Evolutionary conservation across 2,888 invertebrate genomes (phyloP).

Genomic region (Linnaemya tessellans): DNA sequence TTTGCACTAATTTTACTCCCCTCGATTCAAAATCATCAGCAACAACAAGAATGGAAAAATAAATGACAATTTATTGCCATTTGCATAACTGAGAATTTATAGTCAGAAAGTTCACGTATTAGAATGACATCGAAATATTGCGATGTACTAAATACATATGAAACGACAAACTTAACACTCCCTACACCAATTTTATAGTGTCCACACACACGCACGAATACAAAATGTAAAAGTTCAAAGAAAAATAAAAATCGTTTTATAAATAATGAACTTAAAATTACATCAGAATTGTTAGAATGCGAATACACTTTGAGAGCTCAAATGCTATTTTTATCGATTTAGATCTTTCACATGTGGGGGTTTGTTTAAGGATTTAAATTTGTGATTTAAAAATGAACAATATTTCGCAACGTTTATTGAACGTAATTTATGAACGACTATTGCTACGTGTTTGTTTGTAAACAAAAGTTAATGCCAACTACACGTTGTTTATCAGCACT

Average conservation of each 20-base stretch:
- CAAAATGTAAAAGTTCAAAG: background rate
- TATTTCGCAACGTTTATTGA: slow-evolving; percentile 3
- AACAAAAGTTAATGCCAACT: slow-evolving; percentile 2
- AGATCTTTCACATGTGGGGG: background rate
- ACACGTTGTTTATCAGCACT: slow-evolving; percentile 22
- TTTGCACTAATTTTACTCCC: too few relatives aligned
- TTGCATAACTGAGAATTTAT: too few relatives aligned
- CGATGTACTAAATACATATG: background rate
- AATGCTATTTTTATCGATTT: slow-evolving; percentile 7
- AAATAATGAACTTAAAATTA: slow-evolving; percentile 33
- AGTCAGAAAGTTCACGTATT: too few relatives aligned
- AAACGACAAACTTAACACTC: background rate
- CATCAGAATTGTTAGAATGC: background rate
- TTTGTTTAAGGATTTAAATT: slow-evolving; percentile 44
- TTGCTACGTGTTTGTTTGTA: slow-evolving; percentile 17
- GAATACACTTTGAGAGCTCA: slow-evolving; percentile 3
- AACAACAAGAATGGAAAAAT: too few relatives aligned
- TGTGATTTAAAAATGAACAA: slow-evolving; percentile 16
- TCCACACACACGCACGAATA: background rate
- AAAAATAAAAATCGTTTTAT: slow-evolving; percentile 12
- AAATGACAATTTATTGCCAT: too few relatives aligned
- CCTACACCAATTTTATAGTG: background rate
- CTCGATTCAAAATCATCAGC: too few relatives aligned
- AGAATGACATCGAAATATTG: background rate
- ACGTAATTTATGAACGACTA: background rate